Evolutionary conservation across 1,140 invertebrate genomes (phyloP), one percentile per base, ranked within the genome.

Genomic region (Choristoneura fumiferana): DNA sequence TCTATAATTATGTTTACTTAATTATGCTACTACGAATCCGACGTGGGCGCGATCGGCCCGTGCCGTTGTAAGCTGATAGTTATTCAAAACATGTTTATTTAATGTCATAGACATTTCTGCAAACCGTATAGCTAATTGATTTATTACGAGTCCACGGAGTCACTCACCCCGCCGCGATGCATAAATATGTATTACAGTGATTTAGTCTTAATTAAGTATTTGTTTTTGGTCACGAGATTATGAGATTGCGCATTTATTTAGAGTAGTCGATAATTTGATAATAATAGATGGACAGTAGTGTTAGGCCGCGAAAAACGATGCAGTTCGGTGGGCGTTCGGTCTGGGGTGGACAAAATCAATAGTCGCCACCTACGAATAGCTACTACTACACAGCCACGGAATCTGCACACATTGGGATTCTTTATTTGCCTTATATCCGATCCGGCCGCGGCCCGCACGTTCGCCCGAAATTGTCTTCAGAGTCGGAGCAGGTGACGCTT

Each of bases 311-410:
- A 69, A 65, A 65, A 56, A 43, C 62, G 69, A 69, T 84, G 73
- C 76, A 84, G 72, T 73, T 79, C 69, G 71, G 79, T 69, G 73
- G 66, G 73, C 69, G 69, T 62, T 69, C 71, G 74, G 76, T 75
- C 70, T 78, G 81, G 81, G 83, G 83, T 86, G 81, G 79, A 84
- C 81, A 86, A 85, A 86, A 88, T 88, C 83, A 86, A 86, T 88
- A 87, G 78, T 84, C 76, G 71, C 65, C 75, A 73, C 70, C 78
- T 79, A 73, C 74, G 72, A 81, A 78, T 81, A 81, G 74, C 74
- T 76, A 77, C 78, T 61, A 81, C 77, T 75, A 77, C 76, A 73
- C 71, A 49, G 43, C 58, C 71, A 69, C 68, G 69, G 66, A 71
- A 77, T 83, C 60, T 77, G 79, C 82, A 85, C 82, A 82, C 79